Evolutionary conservation across 2,113 vertebrate species (phyloP).

Genomic region (Indicator maculatus): DNA sequence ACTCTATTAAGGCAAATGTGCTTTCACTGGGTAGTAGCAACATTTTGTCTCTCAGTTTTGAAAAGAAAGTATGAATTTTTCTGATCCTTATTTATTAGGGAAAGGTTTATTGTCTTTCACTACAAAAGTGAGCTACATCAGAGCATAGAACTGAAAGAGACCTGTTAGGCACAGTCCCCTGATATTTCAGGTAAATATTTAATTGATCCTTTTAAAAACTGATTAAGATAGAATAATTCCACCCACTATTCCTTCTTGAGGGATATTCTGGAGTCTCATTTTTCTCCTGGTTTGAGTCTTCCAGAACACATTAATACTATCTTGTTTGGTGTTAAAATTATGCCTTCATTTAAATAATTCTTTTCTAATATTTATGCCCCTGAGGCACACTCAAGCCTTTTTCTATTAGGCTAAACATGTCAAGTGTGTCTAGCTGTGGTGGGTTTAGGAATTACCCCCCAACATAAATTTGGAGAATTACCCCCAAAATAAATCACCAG

Average conservation of each 20-base stretch:
- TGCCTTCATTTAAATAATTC: not conserved
- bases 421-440: not conserved
- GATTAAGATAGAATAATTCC: not conserved
- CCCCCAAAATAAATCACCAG: no score
- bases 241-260: not conserved
- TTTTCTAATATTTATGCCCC: not conserved
- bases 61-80: conserved; percentile 11
- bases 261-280: not conserved
- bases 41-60: not conserved
- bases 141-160: not conserved
- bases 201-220: not conserved
- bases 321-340: not conserved
- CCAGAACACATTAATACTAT: not conserved
- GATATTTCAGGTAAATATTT: not conserved
- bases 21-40: not conserved
- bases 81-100: not conserved
- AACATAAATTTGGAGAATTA: no score
- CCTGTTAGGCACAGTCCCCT: not conserved
- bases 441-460: no score
- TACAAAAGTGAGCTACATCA: not conserved
- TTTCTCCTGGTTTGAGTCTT: not conserved
- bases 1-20: conserved; percentile 15
- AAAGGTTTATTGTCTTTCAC: not conserved
- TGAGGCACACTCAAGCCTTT: not conserved
- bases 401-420: not conserved